Percentiles rank a stretch among this genome's conserved stretches.
Conservation (phyloP, 2,797 vertebrate genomes). For the Salarias fasciatus region DNA sequence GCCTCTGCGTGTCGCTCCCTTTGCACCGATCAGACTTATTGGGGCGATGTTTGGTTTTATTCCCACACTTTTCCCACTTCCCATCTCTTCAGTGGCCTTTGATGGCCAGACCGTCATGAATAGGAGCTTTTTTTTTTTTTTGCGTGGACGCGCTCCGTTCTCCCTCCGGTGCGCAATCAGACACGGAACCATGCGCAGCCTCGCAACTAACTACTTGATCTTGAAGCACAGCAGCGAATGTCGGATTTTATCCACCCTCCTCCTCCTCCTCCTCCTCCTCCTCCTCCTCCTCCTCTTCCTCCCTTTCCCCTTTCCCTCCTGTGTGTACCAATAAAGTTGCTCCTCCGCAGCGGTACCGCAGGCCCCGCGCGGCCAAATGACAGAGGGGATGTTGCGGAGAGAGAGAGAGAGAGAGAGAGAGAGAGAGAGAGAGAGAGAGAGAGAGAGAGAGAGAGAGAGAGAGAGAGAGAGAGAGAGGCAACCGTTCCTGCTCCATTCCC, state of each 20-base stretch:
- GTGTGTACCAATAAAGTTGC: constrained; percentile 65
- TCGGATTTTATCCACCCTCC: too few species aligned
- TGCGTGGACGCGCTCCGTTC: constrained; percentile 9
- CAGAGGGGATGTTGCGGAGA: constrained; percentile 65
- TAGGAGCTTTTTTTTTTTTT: too few species aligned
- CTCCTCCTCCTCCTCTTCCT: too few species aligned
- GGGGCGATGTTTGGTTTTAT: constrained; percentile 18
- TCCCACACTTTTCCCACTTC: constrained; percentile 43
- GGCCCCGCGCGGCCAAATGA: constrained; percentile 50
- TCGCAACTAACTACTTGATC: constrained; percentile 32
- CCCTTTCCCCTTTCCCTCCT: too few species aligned
- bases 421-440: too few species aligned
- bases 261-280: too few species aligned
- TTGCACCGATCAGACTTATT: constrained; percentile 45
- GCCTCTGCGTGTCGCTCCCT: constrained; percentile 47
- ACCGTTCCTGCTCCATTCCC: not conserved
- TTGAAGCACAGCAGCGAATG: not conserved
- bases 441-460: too few species aligned
- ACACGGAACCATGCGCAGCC: constrained; percentile 7
- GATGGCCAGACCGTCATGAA: not conserved
- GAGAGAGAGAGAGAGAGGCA: too few species aligned
- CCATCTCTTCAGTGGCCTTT: constrained; percentile 1
- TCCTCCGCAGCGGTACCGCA: constrained; percentile 66
- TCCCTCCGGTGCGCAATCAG: constrained; percentile 7
- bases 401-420: not conserved